A percentile compares a stretch with the other conserved stretches of the same genome.
Evolutionary conservation across 2,888 invertebrate genomes (phyloP).

Genomic region (Eupithecia subumbrata): DNA sequence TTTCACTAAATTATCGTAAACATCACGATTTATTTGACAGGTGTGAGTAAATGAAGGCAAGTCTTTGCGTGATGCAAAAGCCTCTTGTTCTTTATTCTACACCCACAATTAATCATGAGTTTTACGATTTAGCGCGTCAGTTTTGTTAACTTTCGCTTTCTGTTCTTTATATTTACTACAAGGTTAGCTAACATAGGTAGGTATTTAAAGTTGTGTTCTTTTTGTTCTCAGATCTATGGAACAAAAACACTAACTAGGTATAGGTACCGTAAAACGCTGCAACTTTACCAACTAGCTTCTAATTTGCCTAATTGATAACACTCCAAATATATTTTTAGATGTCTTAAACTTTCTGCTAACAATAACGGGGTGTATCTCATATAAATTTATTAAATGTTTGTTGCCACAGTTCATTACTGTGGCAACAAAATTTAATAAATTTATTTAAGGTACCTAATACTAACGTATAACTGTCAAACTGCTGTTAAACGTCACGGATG

Average conservation of each 20-base stretch:
- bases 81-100: neutral
- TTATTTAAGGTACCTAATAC: too few relatives aligned
- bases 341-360: too few relatives aligned
- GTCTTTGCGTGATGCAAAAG: neutral
- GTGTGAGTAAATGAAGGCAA: neutral
- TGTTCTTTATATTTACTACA: neutral
- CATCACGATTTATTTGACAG: constrained; percentile 11
- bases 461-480: too few relatives aligned
- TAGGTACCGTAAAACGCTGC: too few relatives aligned
- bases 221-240: neutral
- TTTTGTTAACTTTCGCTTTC: neutral
- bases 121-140: neutral
- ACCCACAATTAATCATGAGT: neutral
- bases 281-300: too few relatives aligned
- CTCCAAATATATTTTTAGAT: too few relatives aligned
- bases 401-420: too few relatives aligned
- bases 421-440: too few relatives aligned
- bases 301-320: too few relatives aligned
- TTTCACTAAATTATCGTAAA: constrained; percentile 22
- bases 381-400: too few relatives aligned
- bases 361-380: too few relatives aligned
- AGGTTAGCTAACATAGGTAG: neutral
- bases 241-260: neutral
- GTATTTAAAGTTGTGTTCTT: neutral
- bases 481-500: too few relatives aligned